Evolutionary conservation across 2,797 vertebrate species (phyloP).

Genomic region (Acipenser oxyrinchus): DNA sequence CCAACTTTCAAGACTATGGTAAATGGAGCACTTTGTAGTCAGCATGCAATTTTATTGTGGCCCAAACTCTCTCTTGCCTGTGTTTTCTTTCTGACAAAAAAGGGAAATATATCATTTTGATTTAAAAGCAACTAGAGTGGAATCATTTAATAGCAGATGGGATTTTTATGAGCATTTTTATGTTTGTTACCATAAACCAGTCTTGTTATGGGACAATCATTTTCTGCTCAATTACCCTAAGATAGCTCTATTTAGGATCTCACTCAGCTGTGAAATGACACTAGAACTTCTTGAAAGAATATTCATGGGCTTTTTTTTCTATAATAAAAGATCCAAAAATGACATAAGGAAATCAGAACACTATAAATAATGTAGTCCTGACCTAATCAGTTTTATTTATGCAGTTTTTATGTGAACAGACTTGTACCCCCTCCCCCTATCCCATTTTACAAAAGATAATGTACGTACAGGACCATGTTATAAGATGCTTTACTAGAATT

Average conservation of each 20-base stretch:
- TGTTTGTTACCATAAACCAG: constrained; percentile 62
- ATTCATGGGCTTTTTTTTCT: constrained; percentile 40
- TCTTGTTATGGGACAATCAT: constrained; percentile 63
- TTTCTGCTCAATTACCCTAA: constrained; percentile 70
- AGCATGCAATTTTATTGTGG: constrained; percentile 32
- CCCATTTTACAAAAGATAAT: too few relatives aligned
- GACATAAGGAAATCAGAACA: constrained; percentile 13
- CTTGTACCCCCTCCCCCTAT: too few relatives aligned
- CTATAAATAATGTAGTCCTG: constrained; percentile 9
- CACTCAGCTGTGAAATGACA: constrained; percentile 68
- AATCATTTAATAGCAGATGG: constrained; percentile 60
- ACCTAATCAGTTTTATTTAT: neutral
- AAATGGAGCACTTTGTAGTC: constrained; percentile 30
- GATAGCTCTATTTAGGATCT: constrained; percentile 64
- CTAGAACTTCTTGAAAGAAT: constrained; percentile 61
- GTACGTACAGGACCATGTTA: too few relatives aligned
- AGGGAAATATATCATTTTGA: constrained; percentile 54
- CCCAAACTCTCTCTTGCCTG: constrained; percentile 36
- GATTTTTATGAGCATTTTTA: constrained; percentile 67
- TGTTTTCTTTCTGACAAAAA: constrained; percentile 30
- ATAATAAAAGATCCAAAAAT: constrained; percentile 41
- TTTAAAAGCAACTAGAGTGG: constrained; percentile 47
- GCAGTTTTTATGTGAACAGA: neutral
- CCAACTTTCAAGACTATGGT: constrained; percentile 19
- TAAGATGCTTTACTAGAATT: too few relatives aligned